Percentiles rank a stretch among this genome's conserved stretches.
These are phyloP conservation scores for Bombus confusus DNA, from an alignment of 1,140 invertebrate genomes.

Conservation along the genomic window DNA sequence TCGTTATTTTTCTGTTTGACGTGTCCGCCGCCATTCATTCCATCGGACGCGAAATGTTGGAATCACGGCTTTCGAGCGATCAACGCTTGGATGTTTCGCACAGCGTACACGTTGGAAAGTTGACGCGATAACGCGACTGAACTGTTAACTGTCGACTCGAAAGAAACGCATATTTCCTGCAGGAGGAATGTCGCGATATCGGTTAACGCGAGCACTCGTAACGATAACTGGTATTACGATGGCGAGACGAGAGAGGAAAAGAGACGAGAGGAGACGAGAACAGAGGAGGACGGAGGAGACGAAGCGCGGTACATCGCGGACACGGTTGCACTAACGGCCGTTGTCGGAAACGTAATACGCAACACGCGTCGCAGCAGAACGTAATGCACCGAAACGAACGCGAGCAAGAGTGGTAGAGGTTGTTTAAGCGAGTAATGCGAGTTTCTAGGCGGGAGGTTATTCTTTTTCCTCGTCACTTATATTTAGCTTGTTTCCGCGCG, in stretches of 20 bases:
- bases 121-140: no score
- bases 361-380: not conserved
- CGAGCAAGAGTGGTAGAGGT: conserved; percentile 20
- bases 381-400: conserved; percentile 44
- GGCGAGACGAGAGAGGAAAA: not conserved
- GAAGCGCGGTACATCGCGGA: not conserved
- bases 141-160: no score
- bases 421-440: conserved; percentile 38
- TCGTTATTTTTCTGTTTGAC: not conserved
- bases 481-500: conserved; percentile 63
- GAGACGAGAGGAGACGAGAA: not conserved
- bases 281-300: not conserved
- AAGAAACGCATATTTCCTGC: no score
- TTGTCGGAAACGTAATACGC: conserved; percentile 13
- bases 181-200: not conserved
- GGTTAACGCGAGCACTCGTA: not conserved
- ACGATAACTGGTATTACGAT: not conserved
- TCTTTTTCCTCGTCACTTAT: conserved; percentile 68
- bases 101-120: no score
- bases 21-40: not conserved
- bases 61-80: not conserved
- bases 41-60: not conserved
- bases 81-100: no score
- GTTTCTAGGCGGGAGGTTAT: conserved; percentile 68
- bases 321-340: not conserved